Evolutionary conservation across 2,113 vertebrate species (phyloP).

Genomic region (Laticauda laticaudata): DNA sequence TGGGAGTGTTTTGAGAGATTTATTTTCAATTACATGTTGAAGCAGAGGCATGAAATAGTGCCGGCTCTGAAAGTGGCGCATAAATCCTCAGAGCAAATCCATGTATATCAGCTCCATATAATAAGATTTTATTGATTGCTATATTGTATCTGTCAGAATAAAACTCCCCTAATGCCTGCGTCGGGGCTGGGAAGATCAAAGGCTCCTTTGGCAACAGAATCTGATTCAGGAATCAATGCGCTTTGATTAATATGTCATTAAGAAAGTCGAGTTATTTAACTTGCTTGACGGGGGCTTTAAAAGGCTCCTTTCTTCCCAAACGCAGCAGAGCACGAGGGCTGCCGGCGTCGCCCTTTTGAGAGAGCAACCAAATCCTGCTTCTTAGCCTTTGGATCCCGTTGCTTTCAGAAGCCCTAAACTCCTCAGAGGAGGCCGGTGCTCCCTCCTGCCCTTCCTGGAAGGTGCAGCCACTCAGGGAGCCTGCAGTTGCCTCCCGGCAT

Average conservation of each 20-base stretch:
- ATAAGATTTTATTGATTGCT: slow-evolving; percentile 67
- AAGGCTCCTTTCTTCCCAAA: slow-evolving; percentile 45
- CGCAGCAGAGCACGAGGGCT: neutral
- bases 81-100: slow-evolving; percentile 62
- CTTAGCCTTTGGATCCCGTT: neutral
- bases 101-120: slow-evolving; percentile 63
- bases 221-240: slow-evolving; percentile 56
- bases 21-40: slow-evolving; percentile 71
- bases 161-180: slow-evolving; percentile 61
- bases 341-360: slow-evolving; percentile 10
- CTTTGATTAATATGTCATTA: slow-evolving; percentile 66
- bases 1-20: slow-evolving; percentile 57
- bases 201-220: slow-evolving; percentile 50
- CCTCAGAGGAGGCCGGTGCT: too few relatives aligned
- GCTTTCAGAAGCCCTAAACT: neutral
- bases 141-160: slow-evolving; percentile 68
- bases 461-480: neutral
- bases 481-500: neutral
- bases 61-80: slow-evolving; percentile 44
- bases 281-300: slow-evolving; percentile 52
- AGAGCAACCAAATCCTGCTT: neutral
- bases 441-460: neutral
- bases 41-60: slow-evolving; percentile 59
- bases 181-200: slow-evolving; percentile 56
- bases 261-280: slow-evolving; percentile 68